phyloP scores from a whole-genome alignment of 2,113 vertebrate genomes.

The Emydocephalus ijimae region DNA sequence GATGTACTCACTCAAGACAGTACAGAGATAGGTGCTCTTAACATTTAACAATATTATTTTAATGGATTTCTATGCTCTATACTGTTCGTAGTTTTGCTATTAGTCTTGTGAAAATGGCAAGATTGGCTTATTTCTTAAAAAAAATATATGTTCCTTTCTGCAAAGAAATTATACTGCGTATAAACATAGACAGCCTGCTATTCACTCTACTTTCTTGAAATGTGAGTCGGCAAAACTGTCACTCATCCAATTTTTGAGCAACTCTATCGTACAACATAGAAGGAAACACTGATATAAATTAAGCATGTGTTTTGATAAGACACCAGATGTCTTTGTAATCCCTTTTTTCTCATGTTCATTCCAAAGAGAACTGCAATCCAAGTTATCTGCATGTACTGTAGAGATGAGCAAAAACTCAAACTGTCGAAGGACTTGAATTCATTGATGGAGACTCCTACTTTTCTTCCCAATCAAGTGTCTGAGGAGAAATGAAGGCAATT shows the following conservation, averaged over 20 bases:
- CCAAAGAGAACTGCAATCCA: conserved; percentile 31
- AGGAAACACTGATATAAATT: conserved; percentile 53
- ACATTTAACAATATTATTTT: neutral
- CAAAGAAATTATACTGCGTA: conserved; percentile 32
- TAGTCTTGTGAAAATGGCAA: neutral
- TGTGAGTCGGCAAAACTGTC: conserved; percentile 38
- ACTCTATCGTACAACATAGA: conserved; percentile 43
- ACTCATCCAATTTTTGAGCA: conserved; percentile 46
- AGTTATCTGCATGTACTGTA: neutral
- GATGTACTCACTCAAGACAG: neutral
- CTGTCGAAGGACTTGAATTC: conserved; percentile 12
- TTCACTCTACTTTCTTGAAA: conserved; percentile 19
- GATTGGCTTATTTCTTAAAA: neutral
- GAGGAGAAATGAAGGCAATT: neutral
- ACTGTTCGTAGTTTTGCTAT: neutral
- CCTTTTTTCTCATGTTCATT: neutral
- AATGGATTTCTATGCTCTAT: neutral
- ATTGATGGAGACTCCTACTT: conserved; percentile 15
- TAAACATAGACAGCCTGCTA: conserved; percentile 16
- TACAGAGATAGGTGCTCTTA: neutral
- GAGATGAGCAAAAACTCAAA: neutral
- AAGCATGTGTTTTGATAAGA: conserved; percentile 41
- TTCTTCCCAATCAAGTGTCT: conserved; percentile 15
- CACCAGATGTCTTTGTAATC: conserved; percentile 52
- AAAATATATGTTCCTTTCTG: neutral